Evolutionary conservation across 2,113 vertebrate species (phyloP).

Genomic region (Anser cygnoides): DNA sequence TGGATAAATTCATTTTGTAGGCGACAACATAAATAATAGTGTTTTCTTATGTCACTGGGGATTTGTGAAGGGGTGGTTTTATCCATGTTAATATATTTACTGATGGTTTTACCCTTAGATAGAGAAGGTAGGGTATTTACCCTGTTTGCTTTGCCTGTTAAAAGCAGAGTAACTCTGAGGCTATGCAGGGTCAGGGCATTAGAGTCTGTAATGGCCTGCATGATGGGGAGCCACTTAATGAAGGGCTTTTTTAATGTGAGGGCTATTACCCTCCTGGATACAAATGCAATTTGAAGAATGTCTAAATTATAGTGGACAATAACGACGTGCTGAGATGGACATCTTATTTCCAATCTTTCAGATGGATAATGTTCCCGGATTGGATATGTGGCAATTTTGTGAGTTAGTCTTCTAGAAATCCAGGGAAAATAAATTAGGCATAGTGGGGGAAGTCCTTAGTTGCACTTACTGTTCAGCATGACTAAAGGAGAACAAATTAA

Average conservation of each 20-base stretch:
- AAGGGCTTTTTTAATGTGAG: constrained; percentile 68
- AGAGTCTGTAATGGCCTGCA: constrained; percentile 44
- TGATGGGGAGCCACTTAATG: constrained; percentile 56
- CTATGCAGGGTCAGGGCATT: constrained; percentile 10
- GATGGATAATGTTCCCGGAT: constrained; percentile 20
- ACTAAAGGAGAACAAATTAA: constrained; percentile 16
- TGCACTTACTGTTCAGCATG: background rate
- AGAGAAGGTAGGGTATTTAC: constrained; percentile 45
- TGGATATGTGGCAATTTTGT: constrained; percentile 34
- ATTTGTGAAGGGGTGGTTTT: background rate
- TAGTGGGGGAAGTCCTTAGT: background rate
- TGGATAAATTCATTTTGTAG: background rate
- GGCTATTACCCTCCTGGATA: constrained; percentile 64
- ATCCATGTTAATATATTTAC: constrained; percentile 43
- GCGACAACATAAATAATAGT: background rate
- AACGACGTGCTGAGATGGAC: constrained; percentile 47
- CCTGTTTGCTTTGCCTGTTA: constrained; percentile 58
- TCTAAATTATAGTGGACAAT: constrained; percentile 64
- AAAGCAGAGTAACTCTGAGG: constrained; percentile 37
- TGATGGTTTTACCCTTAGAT: constrained; percentile 14
- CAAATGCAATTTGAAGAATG: constrained; percentile 71
- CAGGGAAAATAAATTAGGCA: background rate
- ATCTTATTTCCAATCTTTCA: constrained; percentile 47
- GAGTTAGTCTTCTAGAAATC: constrained; percentile 21
- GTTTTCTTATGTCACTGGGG: constrained; percentile 27